A percentile compares a stretch with the other conserved stretches of the same genome.
Conservation (phyloP, 2,113 vertebrate genomes). For the Morone saxatilis region DNA sequence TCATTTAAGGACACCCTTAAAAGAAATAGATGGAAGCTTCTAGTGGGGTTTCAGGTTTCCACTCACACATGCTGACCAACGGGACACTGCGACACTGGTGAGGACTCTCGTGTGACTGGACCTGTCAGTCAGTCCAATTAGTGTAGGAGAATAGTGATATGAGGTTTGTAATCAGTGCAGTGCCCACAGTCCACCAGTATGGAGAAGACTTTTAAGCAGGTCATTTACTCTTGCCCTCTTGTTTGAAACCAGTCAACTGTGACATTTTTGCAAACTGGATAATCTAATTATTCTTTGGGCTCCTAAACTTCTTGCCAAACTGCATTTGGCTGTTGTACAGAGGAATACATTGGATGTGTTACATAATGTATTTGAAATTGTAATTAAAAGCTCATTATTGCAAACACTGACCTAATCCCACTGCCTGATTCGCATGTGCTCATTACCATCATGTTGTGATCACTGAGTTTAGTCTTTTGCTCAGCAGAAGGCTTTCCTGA, state of each 20-base stretch:
- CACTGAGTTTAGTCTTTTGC: constrained; percentile 11
- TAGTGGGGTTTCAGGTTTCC: constrained; percentile 26
- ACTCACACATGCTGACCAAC: constrained; percentile 14
- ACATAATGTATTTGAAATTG: constrained; percentile 64
- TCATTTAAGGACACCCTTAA: constrained; percentile 35
- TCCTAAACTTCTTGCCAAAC: constrained; percentile 44
- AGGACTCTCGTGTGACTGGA: constrained; percentile 36
- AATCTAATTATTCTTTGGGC: constrained; percentile 58
- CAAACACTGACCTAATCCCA: constrained; percentile 47
- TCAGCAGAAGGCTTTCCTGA: constrained; percentile 3
- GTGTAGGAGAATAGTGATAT: neutral
- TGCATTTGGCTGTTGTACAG: constrained; percentile 36
- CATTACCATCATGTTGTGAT: constrained; percentile 57
- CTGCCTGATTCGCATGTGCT: constrained; percentile 34
- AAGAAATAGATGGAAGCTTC: neutral
- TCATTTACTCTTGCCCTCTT: constrained; percentile 54
- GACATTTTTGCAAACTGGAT: constrained; percentile 53
- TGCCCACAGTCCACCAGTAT: constrained; percentile 5
- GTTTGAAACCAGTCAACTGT: constrained; percentile 60
- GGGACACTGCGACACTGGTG: neutral
- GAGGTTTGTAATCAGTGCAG: constrained; percentile 26
- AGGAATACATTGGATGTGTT: constrained; percentile 39
- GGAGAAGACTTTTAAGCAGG: constrained; percentile 47
- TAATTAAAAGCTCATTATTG: constrained; percentile 65
- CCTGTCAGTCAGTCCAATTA: constrained; percentile 44